phyloP scores from a whole-genome alignment of 2,113 vertebrate genomes.

The Prolemur simus region DNA sequence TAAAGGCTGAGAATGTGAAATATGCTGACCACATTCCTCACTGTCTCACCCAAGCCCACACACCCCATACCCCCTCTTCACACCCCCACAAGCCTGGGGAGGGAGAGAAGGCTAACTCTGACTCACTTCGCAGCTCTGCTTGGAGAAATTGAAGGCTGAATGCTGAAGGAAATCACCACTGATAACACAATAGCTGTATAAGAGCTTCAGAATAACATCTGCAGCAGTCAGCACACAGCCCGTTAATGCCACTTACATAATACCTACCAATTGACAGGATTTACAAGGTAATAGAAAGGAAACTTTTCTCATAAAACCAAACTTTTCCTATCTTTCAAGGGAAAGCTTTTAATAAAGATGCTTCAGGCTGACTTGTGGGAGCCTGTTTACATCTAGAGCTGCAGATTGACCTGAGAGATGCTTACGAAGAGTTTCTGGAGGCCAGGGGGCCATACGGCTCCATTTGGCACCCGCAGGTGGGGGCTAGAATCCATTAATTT shows the following conservation, averaged over 20 bases:
- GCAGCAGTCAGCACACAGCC: too few relatives aligned
- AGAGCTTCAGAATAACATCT: slow-evolving; percentile 29
- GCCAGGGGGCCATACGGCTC: not conserved
- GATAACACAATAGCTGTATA: not conserved
- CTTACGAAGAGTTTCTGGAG: not conserved
- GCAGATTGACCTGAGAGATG: not conserved
- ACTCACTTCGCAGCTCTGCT: not conserved
- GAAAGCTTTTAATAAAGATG: slow-evolving; percentile 43
- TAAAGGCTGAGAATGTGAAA: not conserved
- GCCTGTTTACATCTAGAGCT: not conserved
- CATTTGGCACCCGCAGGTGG: not conserved
- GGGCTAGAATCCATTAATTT: not conserved
- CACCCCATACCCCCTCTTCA: rapidly evolving
- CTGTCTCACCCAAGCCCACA: rapidly evolving
- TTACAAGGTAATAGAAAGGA: slow-evolving; percentile 51
- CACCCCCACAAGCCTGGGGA: not conserved
- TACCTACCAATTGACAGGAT: slow-evolving; percentile 40
- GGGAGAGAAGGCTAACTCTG: not conserved
- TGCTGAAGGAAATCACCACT: slow-evolving; percentile 39
- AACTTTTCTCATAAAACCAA: slow-evolving; percentile 15
- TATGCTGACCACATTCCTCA: rapidly evolving
- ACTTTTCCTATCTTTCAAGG: slow-evolving; percentile 5
- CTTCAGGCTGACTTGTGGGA: not conserved
- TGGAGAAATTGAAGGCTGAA: not conserved
- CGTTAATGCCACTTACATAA: not conserved